Conservation (phyloP, 1,140 invertebrate species). For the Papilio polytes region DNA sequence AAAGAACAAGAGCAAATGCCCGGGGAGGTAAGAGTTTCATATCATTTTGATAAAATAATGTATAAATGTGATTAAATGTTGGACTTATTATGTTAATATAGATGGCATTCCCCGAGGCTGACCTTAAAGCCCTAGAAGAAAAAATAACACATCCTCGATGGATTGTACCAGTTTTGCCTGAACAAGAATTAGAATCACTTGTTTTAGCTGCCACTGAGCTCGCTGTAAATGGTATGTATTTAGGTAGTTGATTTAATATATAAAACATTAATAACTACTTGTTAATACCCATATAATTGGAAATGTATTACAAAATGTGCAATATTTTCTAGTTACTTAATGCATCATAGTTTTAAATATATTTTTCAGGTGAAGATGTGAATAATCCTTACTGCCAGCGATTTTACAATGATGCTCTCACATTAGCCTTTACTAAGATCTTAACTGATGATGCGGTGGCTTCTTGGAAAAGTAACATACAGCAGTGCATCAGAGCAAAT, state of each 20-base stretch:
- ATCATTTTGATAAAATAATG: not conserved
- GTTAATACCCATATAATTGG: not conserved
- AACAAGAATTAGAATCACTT: constrained; percentile 97
- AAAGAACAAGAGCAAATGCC: constrained; percentile 80
- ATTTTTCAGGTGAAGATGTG: constrained; percentile 91
- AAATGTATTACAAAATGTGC: not conserved
- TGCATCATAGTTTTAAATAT: constrained; percentile 3
- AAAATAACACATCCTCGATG: constrained; percentile 97
- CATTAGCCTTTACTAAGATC: constrained; percentile 98
- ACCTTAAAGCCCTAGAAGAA: constrained; percentile 95
- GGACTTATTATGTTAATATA: constrained; percentile 46
- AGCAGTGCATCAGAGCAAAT: constrained; percentile 97
- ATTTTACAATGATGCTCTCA: constrained; percentile 97
- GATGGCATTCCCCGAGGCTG: constrained; percentile 91
- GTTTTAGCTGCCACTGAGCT: constrained; percentile 94
- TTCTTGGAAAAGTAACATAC: constrained; percentile 98
- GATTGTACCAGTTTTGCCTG: constrained; percentile 98
- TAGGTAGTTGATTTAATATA: not conserved
- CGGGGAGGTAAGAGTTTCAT: constrained; percentile 70
- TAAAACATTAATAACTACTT: not conserved
- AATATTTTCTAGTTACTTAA: constrained; percentile 16
- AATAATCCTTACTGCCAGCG: constrained; percentile 96
- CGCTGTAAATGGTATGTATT: constrained; percentile 64
- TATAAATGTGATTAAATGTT: constrained; percentile 28
- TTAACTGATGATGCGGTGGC: constrained; percentile 99